Evolutionary conservation across 2,797 vertebrate genomes (phyloP).

Genomic region (Thamnophis elegans): DNA sequence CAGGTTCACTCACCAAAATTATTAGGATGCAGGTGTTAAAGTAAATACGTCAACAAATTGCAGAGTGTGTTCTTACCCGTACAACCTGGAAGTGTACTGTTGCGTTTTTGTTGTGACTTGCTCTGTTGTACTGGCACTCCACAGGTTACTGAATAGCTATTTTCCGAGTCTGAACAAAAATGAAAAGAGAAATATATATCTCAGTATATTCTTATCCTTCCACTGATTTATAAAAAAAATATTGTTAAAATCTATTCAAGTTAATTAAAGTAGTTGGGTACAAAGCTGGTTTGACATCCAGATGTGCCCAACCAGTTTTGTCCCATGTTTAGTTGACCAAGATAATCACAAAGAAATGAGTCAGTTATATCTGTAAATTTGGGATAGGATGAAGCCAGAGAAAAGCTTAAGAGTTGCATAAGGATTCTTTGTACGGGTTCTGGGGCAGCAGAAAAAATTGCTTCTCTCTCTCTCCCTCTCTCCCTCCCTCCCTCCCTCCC

Average conservation of each 20-base stretch:
- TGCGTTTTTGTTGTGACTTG: slow-evolving; percentile 78
- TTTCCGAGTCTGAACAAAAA: slow-evolving; percentile 83
- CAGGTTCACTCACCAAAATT: background rate
- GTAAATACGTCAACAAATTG: background rate
- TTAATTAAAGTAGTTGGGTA: background rate
- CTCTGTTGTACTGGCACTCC: slow-evolving; percentile 79
- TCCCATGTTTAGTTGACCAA: background rate
- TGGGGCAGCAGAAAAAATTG: background rate
- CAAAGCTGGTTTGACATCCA: background rate
- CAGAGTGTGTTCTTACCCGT: slow-evolving; percentile 73
- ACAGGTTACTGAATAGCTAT: slow-evolving; percentile 90
- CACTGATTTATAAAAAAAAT: background rate
- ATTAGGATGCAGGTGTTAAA: background rate
- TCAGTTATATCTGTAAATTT: background rate
- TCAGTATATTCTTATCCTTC: background rate
- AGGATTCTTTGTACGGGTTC: background rate
- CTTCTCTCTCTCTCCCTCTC: too few species aligned
- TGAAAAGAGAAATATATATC: background rate
- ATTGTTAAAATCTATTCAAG: background rate
- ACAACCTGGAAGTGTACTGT: slow-evolving; percentile 74
- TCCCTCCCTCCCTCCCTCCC: too few species aligned
- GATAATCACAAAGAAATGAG: background rate
- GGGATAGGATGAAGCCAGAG: background rate
- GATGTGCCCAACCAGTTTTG: background rate
- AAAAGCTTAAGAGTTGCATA: background rate